Evolutionary conservation across 2,888 invertebrate species (phyloP).

Genomic region (Diplazon laetatorius): DNA sequence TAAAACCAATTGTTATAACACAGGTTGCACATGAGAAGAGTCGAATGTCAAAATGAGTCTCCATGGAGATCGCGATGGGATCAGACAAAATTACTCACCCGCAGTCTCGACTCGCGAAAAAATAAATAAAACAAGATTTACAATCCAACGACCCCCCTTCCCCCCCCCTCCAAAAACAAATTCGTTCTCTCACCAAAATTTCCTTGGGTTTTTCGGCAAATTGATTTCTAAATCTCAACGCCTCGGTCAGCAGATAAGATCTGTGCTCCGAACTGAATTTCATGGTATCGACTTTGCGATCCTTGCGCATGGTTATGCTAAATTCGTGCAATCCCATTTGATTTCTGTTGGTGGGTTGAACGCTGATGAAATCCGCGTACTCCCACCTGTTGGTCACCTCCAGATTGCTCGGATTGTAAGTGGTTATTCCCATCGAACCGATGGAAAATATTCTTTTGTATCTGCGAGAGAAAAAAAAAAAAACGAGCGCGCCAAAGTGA

Average conservation of each 20-base stretch:
- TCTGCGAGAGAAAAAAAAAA: no score
- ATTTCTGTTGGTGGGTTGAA: conserved; percentile 85
- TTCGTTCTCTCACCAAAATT: conserved; percentile 88
- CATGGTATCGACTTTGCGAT: conserved; percentile 96
- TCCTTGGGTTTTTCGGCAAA: conserved; percentile 93
- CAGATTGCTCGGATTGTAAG: conserved; percentile 95
- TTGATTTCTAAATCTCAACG: conserved; percentile 90
- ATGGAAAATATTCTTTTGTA: conserved; percentile 99
- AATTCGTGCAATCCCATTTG: conserved; percentile 87
- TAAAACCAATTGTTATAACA: no score
- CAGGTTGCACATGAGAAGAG: no score
- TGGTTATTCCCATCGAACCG: conserved; percentile 97
- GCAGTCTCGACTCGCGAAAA: no score
- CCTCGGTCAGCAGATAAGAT: conserved; percentile 95
- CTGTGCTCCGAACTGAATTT: conserved; percentile 98
- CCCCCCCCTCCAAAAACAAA: no score
- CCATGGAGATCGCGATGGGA: no score
- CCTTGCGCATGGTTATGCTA: conserved; percentile 93
- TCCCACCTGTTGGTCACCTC: conserved; percentile 97
- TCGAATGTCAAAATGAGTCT: no score
- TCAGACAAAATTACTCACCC: no score
- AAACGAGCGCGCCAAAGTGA: no score
- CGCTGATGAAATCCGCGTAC: conserved; percentile 90
- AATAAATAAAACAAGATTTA: no score
- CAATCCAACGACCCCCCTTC: no score